These are phyloP conservation scores for Malurus splendens DNA, from an alignment of 2,797 vertebrate genomes.

Conservation along the genomic window DNA sequence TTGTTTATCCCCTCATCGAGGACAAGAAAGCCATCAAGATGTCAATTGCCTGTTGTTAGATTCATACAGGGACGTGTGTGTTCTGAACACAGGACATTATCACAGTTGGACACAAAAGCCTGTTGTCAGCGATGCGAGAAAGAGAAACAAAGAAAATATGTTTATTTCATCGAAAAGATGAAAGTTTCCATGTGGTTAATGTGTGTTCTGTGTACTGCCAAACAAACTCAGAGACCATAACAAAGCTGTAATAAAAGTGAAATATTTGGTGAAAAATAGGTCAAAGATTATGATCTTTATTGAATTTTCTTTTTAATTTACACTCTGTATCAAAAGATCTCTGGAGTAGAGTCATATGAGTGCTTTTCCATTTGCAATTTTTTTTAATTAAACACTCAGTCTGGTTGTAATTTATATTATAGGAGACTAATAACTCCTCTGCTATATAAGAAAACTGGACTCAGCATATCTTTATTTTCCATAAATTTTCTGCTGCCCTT, in stretches of 20 bases:
- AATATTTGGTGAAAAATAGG: background rate
- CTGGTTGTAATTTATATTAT: slow-evolving; percentile 22
- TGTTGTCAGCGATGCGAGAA: slow-evolving; percentile 27
- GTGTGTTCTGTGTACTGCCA: slow-evolving; percentile 10
- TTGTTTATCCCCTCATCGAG: slow-evolving; percentile 35
- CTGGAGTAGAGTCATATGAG: background rate
- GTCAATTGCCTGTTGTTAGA: slow-evolving; percentile 40
- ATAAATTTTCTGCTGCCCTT: slow-evolving; percentile 39
- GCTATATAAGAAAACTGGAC: slow-evolving; percentile 24
- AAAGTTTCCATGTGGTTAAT: slow-evolving; percentile 18
- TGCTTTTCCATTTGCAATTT: background rate
- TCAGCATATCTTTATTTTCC: slow-evolving; percentile 38
- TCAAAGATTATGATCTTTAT: slow-evolving; percentile 12
- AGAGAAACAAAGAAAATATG: slow-evolving; percentile 37
- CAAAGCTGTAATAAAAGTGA: slow-evolving; percentile 18
- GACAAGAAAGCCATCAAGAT: slow-evolving; percentile 14
- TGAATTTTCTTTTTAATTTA: slow-evolving; percentile 42
- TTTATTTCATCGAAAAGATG: slow-evolving; percentile 10
- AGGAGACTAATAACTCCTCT: slow-evolving; percentile 13
- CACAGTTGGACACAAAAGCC: slow-evolving; percentile 44
- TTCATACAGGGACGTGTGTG: background rate
- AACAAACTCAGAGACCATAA: background rate
- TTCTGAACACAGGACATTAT: slow-evolving; percentile 48
- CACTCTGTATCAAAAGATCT: background rate
- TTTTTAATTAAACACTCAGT: slow-evolving; percentile 35